These are phyloP conservation scores for Eucera pruinosa DNA, from an alignment of 2,888 invertebrate species.

Conservation along the genomic window DNA sequence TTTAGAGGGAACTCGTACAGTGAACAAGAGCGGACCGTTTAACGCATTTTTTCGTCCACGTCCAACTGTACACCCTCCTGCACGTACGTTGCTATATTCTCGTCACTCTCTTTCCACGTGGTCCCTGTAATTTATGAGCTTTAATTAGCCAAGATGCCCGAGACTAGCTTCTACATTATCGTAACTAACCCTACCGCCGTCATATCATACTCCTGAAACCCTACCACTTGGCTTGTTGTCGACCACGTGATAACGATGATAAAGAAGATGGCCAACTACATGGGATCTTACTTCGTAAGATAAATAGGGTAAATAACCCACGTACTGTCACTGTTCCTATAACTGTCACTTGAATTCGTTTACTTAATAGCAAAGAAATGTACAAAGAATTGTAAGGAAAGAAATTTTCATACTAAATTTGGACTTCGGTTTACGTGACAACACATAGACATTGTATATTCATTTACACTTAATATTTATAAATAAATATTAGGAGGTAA, in stretches of 20 bases:
- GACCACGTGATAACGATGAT: conserved; percentile 18
- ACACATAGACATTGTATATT: no score
- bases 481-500: no score
- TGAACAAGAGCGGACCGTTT: conserved; percentile 23
- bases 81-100: conserved; percentile 62
- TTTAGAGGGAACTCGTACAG: conserved; percentile 16
- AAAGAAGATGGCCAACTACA: conserved; percentile 26
- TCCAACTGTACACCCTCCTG: conserved; percentile 22
- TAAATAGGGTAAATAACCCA: no score
- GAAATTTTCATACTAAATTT: no score
- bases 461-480: no score
- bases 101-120: conserved; percentile 68
- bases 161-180: conserved; percentile 52
- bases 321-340: no score
- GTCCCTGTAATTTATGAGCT: conserved; percentile 75
- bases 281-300: no score
- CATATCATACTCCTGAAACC: conserved; percentile 2
- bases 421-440: no score
- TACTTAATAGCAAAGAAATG: no score
- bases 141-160: conserved; percentile 73
- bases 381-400: no score
- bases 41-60: conserved; percentile 50
- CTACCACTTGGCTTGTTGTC: conserved; percentile 21
- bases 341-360: no score
- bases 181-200: conserved; percentile 47